Evolutionary conservation across 2,888 invertebrate species (phyloP).

Genomic region (Erpobdella octoculata): DNA sequence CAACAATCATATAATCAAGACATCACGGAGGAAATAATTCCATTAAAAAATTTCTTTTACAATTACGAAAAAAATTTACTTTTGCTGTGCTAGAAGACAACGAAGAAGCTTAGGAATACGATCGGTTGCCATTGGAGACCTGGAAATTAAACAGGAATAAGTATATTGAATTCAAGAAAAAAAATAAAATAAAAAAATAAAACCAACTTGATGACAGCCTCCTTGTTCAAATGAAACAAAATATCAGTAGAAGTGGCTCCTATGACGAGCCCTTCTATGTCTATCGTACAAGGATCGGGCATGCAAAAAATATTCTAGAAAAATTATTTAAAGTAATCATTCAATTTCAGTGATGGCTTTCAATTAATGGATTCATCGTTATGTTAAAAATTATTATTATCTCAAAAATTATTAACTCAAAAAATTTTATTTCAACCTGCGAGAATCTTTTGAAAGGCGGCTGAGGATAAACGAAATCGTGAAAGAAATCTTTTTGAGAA

Average conservation of each 20-base stretch:
- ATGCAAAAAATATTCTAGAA: conserved; percentile 56
- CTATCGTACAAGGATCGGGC: conserved; percentile 73
- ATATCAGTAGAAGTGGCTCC: conserved; percentile 75
- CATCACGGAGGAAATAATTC: too few species aligned
- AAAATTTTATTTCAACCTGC: not conserved
- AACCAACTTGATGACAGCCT: conserved; percentile 69
- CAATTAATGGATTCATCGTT: not conserved
- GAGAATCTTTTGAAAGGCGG: conserved; percentile 58
- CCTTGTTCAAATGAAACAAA: conserved; percentile 71
- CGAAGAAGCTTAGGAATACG: not conserved
- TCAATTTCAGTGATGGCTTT: not conserved
- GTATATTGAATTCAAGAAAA: too few species aligned
- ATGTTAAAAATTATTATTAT: not conserved
- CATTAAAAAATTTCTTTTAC: too few species aligned
- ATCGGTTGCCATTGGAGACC: not conserved
- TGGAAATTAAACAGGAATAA: not conserved
- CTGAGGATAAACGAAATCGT: conserved; percentile 74
- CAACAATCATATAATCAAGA: too few species aligned
- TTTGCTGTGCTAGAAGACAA: not conserved
- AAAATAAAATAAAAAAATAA: conserved; percentile 42
- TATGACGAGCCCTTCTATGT: conserved; percentile 68
- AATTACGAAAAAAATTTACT: too few species aligned
- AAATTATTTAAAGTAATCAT: not conserved
- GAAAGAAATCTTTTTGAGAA: conserved; percentile 69
- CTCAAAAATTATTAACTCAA: not conserved